Evolutionary conservation across 2,113 vertebrate genomes (phyloP).

Genomic region (Euleptes europaea): DNA sequence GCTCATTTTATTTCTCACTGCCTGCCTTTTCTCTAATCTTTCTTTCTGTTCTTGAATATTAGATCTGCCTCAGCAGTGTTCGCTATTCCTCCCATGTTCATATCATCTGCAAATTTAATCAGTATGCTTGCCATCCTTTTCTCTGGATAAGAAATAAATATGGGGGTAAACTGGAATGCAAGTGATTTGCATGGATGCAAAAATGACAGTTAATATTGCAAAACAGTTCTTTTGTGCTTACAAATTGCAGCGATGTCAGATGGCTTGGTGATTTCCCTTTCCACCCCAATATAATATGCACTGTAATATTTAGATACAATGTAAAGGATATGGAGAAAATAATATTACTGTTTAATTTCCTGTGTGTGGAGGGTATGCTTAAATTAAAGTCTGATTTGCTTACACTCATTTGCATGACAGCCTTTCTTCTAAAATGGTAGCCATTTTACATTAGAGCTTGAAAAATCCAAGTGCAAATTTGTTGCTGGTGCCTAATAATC

Average conservation of each 20-base stretch:
- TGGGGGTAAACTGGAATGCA: background rate
- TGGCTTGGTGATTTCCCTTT: background rate
- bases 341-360: background rate
- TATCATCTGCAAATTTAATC: constrained; percentile 20
- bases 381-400: background rate
- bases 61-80: background rate
- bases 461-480: background rate
- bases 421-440: background rate
- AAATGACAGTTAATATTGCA: background rate
- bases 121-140: constrained; percentile 8
- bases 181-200: constrained; percentile 2
- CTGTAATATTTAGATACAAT: background rate
- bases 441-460: background rate
- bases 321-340: background rate
- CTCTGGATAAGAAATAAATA: constrained; percentile 25
- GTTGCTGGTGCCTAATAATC: background rate
- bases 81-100: background rate
- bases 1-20: constrained; percentile 38
- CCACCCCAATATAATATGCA: background rate
- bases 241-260: background rate
- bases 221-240: background rate
- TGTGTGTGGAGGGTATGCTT: background rate
- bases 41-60: constrained; percentile 31
- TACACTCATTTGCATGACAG: background rate
- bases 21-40: constrained; percentile 12